phyloP scores from a whole-genome alignment of 2,888 invertebrate species.

The Ormyrus rosae region DNA sequence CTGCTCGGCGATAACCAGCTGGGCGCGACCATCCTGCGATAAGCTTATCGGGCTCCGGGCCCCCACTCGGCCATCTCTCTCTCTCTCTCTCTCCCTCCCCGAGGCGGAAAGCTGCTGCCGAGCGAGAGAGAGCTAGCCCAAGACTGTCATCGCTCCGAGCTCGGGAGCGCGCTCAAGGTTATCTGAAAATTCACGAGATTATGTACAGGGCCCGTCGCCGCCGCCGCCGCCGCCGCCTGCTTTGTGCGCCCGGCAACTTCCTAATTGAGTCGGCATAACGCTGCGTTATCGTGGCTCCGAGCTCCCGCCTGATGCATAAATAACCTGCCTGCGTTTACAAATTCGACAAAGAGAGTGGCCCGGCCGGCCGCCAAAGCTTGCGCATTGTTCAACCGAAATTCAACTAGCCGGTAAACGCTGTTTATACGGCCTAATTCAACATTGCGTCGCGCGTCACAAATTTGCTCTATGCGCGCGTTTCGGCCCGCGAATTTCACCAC shows the following conservation, averaged over 20 bases:
- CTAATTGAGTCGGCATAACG: neutral
- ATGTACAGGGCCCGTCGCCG: no score
- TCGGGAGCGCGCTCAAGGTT: no score
- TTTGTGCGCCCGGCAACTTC: neutral
- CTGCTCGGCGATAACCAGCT: conserved; percentile 61
- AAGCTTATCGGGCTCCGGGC: conserved; percentile 67
- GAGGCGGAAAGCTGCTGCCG: neutral
- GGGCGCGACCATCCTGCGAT: conserved; percentile 69
- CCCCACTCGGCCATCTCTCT: conserved; percentile 60
- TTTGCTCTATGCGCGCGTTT: conserved; percentile 36
- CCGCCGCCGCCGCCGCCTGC: no score
- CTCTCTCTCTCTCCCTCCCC: conserved; percentile 9
- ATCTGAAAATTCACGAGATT: no score
- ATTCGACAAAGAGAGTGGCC: conserved; percentile 25
- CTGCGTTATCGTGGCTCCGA: neutral
- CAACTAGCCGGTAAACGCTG: conserved; percentile 64
- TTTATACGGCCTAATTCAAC: conserved; percentile 71
- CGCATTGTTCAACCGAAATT: conserved; percentile 37
- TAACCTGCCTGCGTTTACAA: conserved; percentile 32
- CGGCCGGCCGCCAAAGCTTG: neutral
- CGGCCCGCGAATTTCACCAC: conserved; percentile 26
- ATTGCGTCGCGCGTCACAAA: conserved; percentile 57
- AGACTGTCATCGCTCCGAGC: neutral
- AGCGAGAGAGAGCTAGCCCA: neutral
- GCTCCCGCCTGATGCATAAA: neutral